Evolutionary conservation across 2,888 invertebrate species (phyloP).

Genomic region (Celastrina argiolus): DNA sequence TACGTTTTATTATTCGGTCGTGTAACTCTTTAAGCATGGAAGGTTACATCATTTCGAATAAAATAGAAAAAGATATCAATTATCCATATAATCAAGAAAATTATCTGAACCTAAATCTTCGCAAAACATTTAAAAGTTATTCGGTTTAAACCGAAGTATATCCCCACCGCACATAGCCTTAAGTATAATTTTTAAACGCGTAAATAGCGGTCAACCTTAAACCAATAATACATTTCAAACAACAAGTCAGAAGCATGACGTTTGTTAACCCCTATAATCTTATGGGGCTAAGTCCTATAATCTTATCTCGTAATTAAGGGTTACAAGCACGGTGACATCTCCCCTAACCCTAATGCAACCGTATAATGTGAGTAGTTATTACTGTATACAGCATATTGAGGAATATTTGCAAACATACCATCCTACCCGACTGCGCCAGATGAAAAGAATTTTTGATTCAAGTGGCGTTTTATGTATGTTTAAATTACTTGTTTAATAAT

Average conservation of each 20-base stretch:
- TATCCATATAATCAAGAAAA: no score
- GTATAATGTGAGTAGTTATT: background rate
- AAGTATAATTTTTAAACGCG: background rate
- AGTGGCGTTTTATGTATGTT: background rate
- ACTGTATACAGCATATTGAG: background rate
- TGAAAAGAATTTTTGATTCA: background rate
- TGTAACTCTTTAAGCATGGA: no score
- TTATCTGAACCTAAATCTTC: no score
- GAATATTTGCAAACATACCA: background rate
- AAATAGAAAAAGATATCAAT: no score
- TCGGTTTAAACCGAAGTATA: no score
- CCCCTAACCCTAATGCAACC: slow-evolving; percentile 8
- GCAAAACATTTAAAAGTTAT: no score
- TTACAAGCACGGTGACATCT: slow-evolving; percentile 5
- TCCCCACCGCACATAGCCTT: background rate
- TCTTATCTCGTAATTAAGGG: slow-evolving; percentile 13
- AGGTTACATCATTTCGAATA: no score
- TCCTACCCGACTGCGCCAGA: background rate
- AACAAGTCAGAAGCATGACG: background rate
- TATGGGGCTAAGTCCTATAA: background rate
- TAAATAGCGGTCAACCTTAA: background rate
- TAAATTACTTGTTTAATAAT: background rate
- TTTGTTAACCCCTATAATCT: slow-evolving; percentile 6
- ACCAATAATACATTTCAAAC: background rate
- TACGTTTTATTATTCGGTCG: no score